phyloP scores from a whole-genome alignment of 2,888 invertebrate genomes.

The Lasioglossum calceatum region DNA sequence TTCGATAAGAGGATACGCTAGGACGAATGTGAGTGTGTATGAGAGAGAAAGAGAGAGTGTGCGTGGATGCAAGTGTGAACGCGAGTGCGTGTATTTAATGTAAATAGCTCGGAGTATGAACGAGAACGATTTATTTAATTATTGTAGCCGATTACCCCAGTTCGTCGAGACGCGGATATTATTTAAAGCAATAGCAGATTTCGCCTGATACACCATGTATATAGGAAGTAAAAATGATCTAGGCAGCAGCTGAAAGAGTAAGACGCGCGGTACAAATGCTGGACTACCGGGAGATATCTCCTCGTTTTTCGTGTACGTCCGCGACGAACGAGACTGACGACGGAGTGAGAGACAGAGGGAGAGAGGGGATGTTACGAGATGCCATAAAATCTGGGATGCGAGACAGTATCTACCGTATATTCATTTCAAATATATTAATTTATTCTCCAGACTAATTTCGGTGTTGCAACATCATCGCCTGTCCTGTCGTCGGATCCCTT shows the following conservation, averaged over 20 bases:
- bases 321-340: constrained; percentile 18
- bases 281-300: constrained; percentile 38
- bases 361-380: constrained; percentile 72
- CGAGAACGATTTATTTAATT: constrained; percentile 73
- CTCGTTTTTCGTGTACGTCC: constrained; percentile 13
- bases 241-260: constrained; percentile 36
- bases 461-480: constrained; percentile 38
- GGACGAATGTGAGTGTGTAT: not conserved
- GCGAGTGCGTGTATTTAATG: constrained; percentile 79
- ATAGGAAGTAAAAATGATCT: constrained; percentile 51
- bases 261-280: constrained; percentile 55
- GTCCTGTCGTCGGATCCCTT: constrained; percentile 19
- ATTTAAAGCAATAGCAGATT: constrained; percentile 82
- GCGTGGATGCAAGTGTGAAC: constrained; percentile 44
- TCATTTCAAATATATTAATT: constrained; percentile 84
- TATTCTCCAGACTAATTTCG: constrained; percentile 81
- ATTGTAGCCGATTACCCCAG: constrained; percentile 72
- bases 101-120: constrained; percentile 77
- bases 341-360: constrained; percentile 17
- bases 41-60: not conserved
- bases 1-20: constrained; percentile 3
- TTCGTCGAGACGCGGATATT: constrained; percentile 79
- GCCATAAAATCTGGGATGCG: constrained; percentile 80
- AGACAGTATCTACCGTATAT: constrained; percentile 83
- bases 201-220: constrained; percentile 68